Conservation (phyloP, 30 jellyfish, hydroid and myxozoan species). For the Aurelia sp. region DNA sequence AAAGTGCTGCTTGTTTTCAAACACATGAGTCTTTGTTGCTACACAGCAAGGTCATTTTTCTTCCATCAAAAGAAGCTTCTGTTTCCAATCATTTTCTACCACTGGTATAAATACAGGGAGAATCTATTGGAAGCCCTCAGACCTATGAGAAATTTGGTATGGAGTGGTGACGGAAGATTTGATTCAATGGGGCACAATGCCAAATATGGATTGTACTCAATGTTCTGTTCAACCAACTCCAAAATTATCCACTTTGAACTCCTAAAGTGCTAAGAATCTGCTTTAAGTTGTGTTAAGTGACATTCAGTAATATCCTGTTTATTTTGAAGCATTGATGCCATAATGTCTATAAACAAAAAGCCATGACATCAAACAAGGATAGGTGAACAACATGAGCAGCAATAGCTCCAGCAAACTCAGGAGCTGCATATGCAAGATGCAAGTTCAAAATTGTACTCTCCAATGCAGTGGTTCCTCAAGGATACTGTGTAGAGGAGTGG, state of each 20-base stretch:
- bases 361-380: no score
- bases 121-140: neutral
- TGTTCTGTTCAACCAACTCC: neutral
- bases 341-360: neutral
- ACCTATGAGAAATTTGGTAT: constrained; percentile 6
- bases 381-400: no score
- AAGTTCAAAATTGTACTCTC: no score
- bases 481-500: no score
- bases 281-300: neutral
- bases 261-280: neutral
- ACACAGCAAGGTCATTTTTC: constrained; percentile 18
- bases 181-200: constrained; percentile 56
- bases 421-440: no score
- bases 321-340: neutral
- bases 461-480: no score
- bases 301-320: neutral
- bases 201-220: constrained; percentile 17
- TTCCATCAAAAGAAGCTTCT: constrained; percentile 40
- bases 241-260: constrained; percentile 25
- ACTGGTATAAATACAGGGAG: constrained; percentile 6
- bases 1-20: constrained; percentile 16
- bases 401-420: no score
- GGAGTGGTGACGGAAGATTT: constrained; percentile 61
- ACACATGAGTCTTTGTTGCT: constrained; percentile 23
- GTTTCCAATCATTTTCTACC: constrained; percentile 23